Evolutionary conservation across 2,113 vertebrate species (phyloP).

Genomic region (Delphinus delphis): DNA sequence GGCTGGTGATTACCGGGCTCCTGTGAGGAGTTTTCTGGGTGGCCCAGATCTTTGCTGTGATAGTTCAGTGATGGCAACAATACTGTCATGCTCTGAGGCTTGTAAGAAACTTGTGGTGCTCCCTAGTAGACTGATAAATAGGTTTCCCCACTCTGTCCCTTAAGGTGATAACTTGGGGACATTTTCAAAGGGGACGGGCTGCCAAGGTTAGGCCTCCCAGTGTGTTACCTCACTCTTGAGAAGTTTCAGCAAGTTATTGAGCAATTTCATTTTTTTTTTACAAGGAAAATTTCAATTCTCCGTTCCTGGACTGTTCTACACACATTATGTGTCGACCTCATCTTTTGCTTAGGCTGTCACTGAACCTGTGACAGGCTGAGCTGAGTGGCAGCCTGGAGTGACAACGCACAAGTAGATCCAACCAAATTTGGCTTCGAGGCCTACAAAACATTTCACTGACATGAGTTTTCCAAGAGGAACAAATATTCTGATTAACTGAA

Average conservation of each 20-base stretch:
- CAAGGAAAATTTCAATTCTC: conserved; percentile 46
- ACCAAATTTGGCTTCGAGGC: neutral
- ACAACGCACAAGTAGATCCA: neutral
- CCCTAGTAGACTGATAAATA: neutral
- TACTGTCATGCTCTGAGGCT: neutral
- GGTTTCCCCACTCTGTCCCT: neutral
- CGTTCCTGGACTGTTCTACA: neutral
- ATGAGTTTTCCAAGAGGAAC: neutral
- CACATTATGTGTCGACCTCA: neutral
- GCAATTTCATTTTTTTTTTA: conserved; percentile 14
- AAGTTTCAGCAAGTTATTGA: conserved; percentile 61
- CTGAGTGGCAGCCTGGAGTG: neutral
- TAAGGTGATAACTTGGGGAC: neutral
- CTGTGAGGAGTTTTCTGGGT: neutral
- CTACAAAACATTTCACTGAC: neutral
- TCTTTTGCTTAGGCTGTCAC: neutral
- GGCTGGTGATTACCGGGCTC: neutral
- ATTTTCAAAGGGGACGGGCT: neutral
- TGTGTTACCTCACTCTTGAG: conserved; percentile 49
- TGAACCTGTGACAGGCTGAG: neutral
- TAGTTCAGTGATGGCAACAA: neutral
- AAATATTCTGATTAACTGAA: neutral
- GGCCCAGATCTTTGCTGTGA: neutral
- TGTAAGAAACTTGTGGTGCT: neutral
- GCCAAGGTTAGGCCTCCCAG: neutral